Percentiles rank a stretch among this genome's conserved stretches.
Evolutionary conservation across 2,797 vertebrate genomes (phyloP).

Genomic region (Aphelocoma californica): DNA sequence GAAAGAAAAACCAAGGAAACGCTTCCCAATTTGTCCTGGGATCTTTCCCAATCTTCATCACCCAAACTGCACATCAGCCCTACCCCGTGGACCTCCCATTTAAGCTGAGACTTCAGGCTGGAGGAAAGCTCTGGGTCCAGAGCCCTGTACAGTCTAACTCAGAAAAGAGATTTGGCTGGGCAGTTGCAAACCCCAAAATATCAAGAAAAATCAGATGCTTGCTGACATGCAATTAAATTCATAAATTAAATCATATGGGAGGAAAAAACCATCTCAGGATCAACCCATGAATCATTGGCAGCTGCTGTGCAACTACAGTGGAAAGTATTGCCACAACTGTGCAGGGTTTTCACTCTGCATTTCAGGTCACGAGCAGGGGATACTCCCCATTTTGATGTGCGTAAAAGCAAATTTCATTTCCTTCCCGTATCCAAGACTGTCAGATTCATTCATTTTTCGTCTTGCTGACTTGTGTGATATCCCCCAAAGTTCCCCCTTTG

Average conservation of each 20-base stretch:
- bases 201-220: not conserved
- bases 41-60: not conserved
- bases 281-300: slow-evolving; percentile 28
- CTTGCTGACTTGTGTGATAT: not conserved
- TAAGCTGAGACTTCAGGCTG: not conserved
- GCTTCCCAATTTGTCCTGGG: not conserved
- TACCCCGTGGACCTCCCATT: not conserved
- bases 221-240: not conserved
- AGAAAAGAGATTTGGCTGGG: not conserved
- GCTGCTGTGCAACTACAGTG: slow-evolving; percentile 21
- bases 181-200: not conserved
- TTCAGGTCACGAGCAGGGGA: not conserved
- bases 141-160: not conserved
- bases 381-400: not conserved
- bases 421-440: slow-evolving; percentile 29
- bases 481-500: slow-evolving; percentile 34
- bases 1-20: not conserved
- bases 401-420: slow-evolving; percentile 40
- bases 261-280: not conserved
- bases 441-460: slow-evolving; percentile 40
- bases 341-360: not conserved
- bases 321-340: slow-evolving; percentile 4
- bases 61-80: not conserved
- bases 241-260: not conserved
- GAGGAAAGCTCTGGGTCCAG: not conserved